phyloP scores from a whole-genome alignment of 2,113 vertebrate species.

The Sebastes schlegelii region DNA sequence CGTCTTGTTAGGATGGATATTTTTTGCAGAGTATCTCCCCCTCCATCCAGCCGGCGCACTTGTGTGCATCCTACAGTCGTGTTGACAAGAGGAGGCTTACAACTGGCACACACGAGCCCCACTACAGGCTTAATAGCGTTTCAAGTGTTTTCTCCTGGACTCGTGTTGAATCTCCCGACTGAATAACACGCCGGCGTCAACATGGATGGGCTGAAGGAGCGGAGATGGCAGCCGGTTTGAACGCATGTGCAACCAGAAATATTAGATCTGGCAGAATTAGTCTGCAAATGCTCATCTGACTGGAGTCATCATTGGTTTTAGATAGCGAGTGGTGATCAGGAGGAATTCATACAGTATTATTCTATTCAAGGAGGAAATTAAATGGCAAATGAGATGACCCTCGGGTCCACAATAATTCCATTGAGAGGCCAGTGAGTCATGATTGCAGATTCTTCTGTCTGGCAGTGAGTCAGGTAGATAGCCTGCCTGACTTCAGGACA shows the following conservation, averaged over 20 bases:
- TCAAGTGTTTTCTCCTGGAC: conserved; percentile 82
- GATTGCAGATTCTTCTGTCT: conserved; percentile 52
- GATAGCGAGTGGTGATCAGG: conserved; percentile 27
- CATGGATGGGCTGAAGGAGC: conserved; percentile 27
- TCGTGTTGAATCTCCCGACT: conserved; percentile 60
- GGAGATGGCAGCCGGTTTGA: neutral
- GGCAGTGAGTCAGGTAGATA: conserved; percentile 52
- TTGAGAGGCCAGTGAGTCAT: conserved; percentile 55
- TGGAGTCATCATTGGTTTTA: neutral
- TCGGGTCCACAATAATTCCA: conserved; percentile 35
- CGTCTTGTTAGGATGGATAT: neutral
- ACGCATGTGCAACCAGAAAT: neutral
- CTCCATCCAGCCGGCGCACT: conserved; percentile 65
- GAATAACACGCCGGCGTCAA: conserved; percentile 48
- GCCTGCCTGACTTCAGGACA: conserved; percentile 54
- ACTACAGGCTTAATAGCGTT: conserved; percentile 80
- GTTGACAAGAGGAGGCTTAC: conserved; percentile 71
- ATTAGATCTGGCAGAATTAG: conserved; percentile 14
- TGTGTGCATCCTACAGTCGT: conserved; percentile 73
- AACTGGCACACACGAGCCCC: conserved; percentile 66
- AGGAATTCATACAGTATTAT: conserved; percentile 48
- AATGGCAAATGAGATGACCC: conserved; percentile 68
- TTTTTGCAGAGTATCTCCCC: conserved; percentile 65
- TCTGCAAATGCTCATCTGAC: conserved; percentile 16
- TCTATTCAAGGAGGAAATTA: conserved; percentile 60